Evolutionary conservation across 92 coral and sea anemone species (phyloP), one percentile per base, ranked within the genome.

Genomic region (Anthopleura xanthogrammica): DNA sequence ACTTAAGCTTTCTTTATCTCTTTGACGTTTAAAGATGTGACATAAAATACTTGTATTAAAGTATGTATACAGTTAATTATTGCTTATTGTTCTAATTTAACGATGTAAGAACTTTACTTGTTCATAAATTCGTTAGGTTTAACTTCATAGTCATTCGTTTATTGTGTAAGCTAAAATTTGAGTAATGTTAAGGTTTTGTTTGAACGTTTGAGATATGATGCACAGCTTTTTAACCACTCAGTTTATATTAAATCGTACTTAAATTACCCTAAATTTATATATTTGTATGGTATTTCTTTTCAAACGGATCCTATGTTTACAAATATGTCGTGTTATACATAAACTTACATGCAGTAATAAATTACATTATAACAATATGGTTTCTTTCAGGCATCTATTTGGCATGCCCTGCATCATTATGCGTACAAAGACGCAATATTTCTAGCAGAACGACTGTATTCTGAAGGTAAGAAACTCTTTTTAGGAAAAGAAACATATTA

Each of bases 321-420:
- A 20, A 0, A 22, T n/a, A 46, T 74, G 50, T 11, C 73, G 22
- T 81, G 58, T 29, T 29, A 29, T 29, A 29, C 36, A 29, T 29
- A 29, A 29, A 29, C 36, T 29, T 29, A 29, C 36, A 29, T 29
- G 36, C n/a, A 1, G 36, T 29, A 29, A 29, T 29, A 29, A 29
- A 29, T 29, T 29, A 29, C 36, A 29, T 29, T 29, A 29, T 29
- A 29, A 29, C 36, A 29, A 29, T 29, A 29, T 29, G 36, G 36
- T 82, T 2, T 40, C 57, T 86, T 88, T 3, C 55, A 97, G 99
- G 98, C 99, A 68, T 93, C 99, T 42, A 92, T 97, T 80, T 97
- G 99, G 99, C 98, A 97, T 88, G 99, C 99, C 60, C 90, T 97
- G 50, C 93, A 93, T 75, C 98, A 97, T 86, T 97, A 97, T 85